A percentile compares a stretch with the other conserved stretches of the same genome.
These are phyloP conservation scores for Premnoplex brunnescens DNA, from an alignment of 2,797 vertebrate species.

Conservation along the genomic window DNA sequence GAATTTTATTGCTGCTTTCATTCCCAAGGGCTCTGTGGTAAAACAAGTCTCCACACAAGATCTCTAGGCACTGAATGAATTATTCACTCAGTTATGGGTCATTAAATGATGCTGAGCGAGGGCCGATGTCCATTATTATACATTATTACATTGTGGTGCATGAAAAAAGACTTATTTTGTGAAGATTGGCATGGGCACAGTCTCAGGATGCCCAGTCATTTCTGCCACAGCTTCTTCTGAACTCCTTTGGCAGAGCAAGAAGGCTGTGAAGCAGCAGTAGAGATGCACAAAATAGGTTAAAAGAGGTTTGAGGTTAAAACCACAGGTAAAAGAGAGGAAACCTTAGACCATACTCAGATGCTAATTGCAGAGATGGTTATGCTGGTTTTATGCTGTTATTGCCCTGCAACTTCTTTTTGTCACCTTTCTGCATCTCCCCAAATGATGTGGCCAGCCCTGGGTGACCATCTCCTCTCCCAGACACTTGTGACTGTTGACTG, in stretches of 20 bases:
- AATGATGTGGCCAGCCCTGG: not conserved
- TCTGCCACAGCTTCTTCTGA: not conserved
- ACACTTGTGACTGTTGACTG: not conserved
- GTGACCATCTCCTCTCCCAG: not conserved
- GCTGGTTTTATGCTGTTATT: not conserved
- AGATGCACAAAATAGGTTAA: not conserved
- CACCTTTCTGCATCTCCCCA: not conserved
- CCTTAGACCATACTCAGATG: not conserved
- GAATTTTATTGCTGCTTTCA: constrained; percentile 50
- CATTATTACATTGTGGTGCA: constrained; percentile 11
- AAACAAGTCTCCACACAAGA: constrained; percentile 53
- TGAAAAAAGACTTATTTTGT: not conserved
- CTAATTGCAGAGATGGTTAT: not conserved
- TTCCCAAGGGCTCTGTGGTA: constrained; percentile 37
- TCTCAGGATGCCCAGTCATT: not conserved
- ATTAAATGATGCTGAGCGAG: constrained; percentile 33
- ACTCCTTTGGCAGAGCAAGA: not conserved
- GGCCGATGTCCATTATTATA: not conserved
- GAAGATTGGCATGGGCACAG: not conserved
- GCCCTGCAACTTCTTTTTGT: not conserved
- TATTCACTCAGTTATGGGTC: constrained; percentile 64
- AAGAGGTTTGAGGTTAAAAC: not conserved
- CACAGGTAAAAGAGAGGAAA: not conserved
- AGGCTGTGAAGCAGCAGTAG: not conserved
- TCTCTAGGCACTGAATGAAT: constrained; percentile 59